Evolutionary conservation across 2,797 vertebrate species (phyloP).

Genomic region (Falco columbarius): DNA sequence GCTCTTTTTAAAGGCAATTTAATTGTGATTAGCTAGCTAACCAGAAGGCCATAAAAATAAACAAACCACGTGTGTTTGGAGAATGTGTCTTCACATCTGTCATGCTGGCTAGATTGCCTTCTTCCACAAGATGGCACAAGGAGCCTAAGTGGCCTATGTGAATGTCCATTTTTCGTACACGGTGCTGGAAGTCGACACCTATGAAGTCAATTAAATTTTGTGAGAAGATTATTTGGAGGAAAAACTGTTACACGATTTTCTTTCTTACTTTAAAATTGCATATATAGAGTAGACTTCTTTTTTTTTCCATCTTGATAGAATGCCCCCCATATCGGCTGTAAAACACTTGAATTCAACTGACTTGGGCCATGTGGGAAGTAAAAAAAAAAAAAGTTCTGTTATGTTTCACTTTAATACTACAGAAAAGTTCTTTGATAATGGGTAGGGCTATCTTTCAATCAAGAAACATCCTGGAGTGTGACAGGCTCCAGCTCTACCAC

Average conservation of each 20-base stretch:
- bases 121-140: conserved; percentile 2
- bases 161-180: rapidly evolving
- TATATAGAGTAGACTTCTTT: background rate
- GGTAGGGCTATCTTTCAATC: background rate
- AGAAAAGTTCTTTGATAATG: background rate
- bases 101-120: background rate
- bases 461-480: background rate
- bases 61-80: rapidly evolving
- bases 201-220: no score
- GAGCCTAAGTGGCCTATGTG: background rate
- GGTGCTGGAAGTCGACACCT: background rate
- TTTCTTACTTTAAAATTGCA: background rate
- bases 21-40: background rate
- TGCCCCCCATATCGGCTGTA: background rate
- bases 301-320: background rate
- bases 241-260: background rate
- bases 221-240: background rate
- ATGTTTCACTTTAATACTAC: background rate
- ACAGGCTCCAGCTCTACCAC: background rate
- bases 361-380: background rate
- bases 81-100: background rate
- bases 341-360: background rate
- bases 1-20: background rate
- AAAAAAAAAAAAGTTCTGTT: background rate
- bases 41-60: background rate